phyloP scores from a whole-genome alignment of 2,113 vertebrate genomes.

The Seriola quinqueradiata region DNA sequence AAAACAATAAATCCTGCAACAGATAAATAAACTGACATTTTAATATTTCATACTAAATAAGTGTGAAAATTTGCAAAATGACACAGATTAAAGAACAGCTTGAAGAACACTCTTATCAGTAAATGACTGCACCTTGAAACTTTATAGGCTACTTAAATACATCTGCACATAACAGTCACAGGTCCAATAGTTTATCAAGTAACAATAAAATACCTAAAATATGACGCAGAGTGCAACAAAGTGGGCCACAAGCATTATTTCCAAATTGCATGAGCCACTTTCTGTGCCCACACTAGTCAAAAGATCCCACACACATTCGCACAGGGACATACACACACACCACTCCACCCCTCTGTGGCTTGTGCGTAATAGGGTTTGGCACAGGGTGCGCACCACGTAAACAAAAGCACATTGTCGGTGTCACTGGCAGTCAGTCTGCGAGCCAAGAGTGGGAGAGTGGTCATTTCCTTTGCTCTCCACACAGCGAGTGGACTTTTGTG shows the following conservation, averaged over 20 bases:
- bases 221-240: constrained; percentile 16
- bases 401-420: constrained; percentile 85
- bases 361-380: constrained; percentile 74
- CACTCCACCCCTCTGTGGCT: constrained; percentile 25
- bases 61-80: neutral
- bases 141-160: no score
- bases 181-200: neutral
- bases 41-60: neutral
- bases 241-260: constrained; percentile 28
- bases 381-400: constrained; percentile 72
- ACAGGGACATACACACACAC: neutral
- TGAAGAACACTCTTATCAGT: neutral
- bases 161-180: neutral
- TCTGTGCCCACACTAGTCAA: constrained; percentile 30
- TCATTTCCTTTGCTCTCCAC: constrained; percentile 20
- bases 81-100: neutral
- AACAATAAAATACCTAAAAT: neutral
- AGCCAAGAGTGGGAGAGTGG: constrained; percentile 41
- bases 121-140: neutral
- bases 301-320: neutral
- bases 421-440: constrained; percentile 55
- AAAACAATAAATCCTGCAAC: no score
- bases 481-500: constrained; percentile 19
- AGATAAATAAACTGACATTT: neutral
- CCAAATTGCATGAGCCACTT: constrained; percentile 11